phyloP scores from a whole-genome alignment of 2,888 invertebrate species.

The Lamellibrachia columna region DNA sequence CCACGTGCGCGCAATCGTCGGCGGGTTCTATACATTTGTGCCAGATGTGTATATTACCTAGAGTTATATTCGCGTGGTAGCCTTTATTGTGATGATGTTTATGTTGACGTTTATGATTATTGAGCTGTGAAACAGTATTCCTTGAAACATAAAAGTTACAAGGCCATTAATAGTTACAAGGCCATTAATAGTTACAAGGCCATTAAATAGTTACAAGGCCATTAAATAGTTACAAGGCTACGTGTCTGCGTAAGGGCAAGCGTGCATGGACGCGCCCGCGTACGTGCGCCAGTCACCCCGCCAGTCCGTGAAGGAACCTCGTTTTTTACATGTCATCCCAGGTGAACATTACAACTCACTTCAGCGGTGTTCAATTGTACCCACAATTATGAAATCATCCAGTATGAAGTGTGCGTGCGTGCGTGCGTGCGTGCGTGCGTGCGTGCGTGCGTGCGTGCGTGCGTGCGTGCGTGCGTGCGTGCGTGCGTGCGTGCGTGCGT shows the following conservation, averaged over 20 bases:
- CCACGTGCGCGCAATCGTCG: background rate
- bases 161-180: background rate
- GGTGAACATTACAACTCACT: too few species aligned
- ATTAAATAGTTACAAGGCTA: too few species aligned
- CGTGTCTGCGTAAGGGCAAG: too few species aligned
- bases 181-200: background rate
- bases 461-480: conserved; percentile 14
- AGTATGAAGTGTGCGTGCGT: background rate
- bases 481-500: too few species aligned
- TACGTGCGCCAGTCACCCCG: too few species aligned
- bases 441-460: conserved; percentile 14
- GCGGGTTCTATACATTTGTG: background rate
- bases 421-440: conserved; percentile 17
- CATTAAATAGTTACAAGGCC: background rate
- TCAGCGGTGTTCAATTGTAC: too few species aligned
- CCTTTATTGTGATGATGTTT: background rate
- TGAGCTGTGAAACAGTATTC: background rate
- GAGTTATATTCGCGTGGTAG: background rate
- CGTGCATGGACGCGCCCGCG: too few species aligned
- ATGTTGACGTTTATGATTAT: background rate
- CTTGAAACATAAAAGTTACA: background rate
- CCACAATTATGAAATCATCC: too few species aligned
- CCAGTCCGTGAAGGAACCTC: too few species aligned
- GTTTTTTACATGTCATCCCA: background rate
- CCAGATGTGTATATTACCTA: background rate